Conservation (phyloP, 2,113 vertebrate genomes). For the Trogon surrucura region DNA sequence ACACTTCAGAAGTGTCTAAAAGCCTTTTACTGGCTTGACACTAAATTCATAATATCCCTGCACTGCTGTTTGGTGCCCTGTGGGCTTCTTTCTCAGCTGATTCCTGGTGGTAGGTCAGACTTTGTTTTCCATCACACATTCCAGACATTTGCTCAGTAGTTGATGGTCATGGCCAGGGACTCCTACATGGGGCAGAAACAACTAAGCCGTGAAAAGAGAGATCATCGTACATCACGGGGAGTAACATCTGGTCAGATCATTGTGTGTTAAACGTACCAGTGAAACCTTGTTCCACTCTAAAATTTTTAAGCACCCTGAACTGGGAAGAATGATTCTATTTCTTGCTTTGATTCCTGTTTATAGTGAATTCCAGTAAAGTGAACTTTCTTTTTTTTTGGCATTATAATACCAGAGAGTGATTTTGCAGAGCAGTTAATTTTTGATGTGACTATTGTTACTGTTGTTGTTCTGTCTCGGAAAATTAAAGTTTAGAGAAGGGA, state of each 20-base stretch:
- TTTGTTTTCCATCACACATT: neutral
- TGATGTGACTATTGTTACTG: neutral
- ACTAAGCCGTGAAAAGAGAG: neutral
- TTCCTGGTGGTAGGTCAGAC: neutral
- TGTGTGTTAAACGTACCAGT: neutral
- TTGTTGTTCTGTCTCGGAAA: neutral
- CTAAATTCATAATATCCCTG: neutral
- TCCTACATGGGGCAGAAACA: neutral
- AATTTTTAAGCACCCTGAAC: neutral
- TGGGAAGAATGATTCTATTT: neutral
- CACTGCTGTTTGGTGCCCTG: neutral
- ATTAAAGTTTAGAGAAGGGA: neutral
- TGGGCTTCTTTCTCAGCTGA: neutral
- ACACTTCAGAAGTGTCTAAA: neutral
- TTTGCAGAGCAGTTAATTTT: neutral
- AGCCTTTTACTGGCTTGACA: neutral
- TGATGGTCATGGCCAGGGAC: neutral
- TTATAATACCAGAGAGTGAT: neutral
- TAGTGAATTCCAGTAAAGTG: neutral
- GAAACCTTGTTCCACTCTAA: neutral
- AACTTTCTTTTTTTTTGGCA: neutral
- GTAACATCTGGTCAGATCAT: accelerated
- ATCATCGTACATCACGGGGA: neutral
- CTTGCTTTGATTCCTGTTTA: neutral
- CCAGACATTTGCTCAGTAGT: neutral